A percentile compares a stretch with the other conserved stretches of the same genome.
Conservation (phyloP, 2,113 vertebrate genomes). For the Onychostruthus taczanowskii region DNA sequence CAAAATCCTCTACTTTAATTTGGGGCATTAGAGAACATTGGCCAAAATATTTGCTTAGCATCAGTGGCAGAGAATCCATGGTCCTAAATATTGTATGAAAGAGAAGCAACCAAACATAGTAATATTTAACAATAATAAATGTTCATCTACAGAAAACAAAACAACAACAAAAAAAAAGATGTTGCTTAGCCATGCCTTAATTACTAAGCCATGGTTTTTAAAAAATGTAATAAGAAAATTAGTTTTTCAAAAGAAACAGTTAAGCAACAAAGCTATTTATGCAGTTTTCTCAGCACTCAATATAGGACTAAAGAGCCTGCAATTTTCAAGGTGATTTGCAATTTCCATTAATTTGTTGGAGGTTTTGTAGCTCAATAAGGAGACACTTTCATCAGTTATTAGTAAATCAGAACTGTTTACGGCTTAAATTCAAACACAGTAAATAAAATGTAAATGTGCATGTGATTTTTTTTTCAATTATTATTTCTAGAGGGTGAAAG, state of each 20-base stretch:
- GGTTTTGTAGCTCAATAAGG: slow-evolving; percentile 57
- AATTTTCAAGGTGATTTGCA: slow-evolving; percentile 69
- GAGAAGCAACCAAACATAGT: not conserved
- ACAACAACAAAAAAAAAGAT: not conserved
- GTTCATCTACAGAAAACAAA: not conserved
- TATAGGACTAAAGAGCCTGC: slow-evolving; percentile 28
- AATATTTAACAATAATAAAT: not conserved
- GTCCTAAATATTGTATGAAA: not conserved
- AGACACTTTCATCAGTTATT: slow-evolving; percentile 58
- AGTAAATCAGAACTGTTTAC: slow-evolving; percentile 56
- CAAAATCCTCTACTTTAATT: not conserved
- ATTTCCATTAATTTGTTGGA: slow-evolving; percentile 61
- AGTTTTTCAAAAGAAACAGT: slow-evolving; percentile 11
- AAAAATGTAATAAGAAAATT: not conserved
- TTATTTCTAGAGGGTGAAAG: slow-evolving; percentile 32
- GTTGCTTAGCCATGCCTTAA: not conserved
- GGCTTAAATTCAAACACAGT: slow-evolving; percentile 48
- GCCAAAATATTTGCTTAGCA: not conserved
- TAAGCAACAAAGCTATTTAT: slow-evolving; percentile 26
- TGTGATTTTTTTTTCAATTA: slow-evolving; percentile 56
- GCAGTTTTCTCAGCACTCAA: slow-evolving; percentile 14
- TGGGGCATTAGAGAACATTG: not conserved
- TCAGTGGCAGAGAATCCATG: not conserved
- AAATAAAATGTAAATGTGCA: slow-evolving; percentile 58
- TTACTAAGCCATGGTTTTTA: not conserved